phyloP scores from a whole-genome alignment of 2,797 vertebrate species.

The Euphonia xanthogaster region DNA sequence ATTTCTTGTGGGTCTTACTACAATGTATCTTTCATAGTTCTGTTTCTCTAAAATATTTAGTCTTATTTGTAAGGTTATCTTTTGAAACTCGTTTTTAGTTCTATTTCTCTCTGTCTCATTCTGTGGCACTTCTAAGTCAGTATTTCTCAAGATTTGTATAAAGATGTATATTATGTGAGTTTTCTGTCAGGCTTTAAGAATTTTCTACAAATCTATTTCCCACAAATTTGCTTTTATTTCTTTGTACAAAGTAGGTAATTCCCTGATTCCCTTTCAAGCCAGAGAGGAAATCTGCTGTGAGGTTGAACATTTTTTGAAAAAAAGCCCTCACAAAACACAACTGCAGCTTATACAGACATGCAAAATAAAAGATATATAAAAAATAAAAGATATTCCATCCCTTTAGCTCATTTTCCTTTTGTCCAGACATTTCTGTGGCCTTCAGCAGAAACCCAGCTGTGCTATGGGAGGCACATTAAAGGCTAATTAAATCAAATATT shows the following conservation, averaged over 20 bases:
- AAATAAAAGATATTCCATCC: background rate
- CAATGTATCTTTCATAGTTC: background rate
- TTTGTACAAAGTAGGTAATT: background rate
- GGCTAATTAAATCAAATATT: background rate
- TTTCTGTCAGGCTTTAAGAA: background rate
- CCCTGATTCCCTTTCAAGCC: background rate
- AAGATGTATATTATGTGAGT: background rate
- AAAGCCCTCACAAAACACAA: background rate
- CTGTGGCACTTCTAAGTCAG: background rate
- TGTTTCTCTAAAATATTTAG: background rate
- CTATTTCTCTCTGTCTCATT: background rate
- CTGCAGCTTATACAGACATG: background rate
- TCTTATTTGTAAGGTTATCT: background rate
- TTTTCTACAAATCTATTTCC: background rate
- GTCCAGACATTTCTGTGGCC: constrained; percentile 6
- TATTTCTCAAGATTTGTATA: background rate
- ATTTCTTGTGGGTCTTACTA: background rate
- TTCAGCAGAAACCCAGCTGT: background rate
- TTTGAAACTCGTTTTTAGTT: background rate
- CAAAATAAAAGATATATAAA: background rate
- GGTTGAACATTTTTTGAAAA: background rate
- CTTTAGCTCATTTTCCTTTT: background rate
- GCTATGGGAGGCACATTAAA: background rate
- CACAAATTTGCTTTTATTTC: background rate
- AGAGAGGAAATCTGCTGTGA: background rate